phyloP scores from a whole-genome alignment of 2,797 vertebrate genomes.

The Eleutherodactylus coqui region DNA sequence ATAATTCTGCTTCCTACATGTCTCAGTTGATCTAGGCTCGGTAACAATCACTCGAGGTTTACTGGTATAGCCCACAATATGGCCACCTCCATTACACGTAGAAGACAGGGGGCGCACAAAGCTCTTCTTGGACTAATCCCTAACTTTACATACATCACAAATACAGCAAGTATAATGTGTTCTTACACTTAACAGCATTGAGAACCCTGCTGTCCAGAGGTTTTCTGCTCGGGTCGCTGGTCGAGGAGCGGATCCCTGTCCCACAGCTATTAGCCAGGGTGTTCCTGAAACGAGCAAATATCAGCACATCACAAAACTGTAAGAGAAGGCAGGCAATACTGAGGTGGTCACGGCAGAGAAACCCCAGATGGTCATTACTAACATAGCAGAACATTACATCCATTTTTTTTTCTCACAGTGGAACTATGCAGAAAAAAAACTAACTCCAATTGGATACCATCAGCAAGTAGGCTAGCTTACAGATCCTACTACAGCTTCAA shows the following conservation, averaged over 20 bases:
- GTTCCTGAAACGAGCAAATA: slow-evolving; percentile 79
- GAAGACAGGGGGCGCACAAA: background rate
- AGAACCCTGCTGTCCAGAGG: slow-evolving; percentile 98
- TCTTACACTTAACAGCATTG: slow-evolving; percentile 97
- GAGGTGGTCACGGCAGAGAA: too few relatives aligned
- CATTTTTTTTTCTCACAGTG: background rate
- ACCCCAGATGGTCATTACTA: too few relatives aligned
- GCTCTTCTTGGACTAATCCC: background rate
- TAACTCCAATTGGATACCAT: background rate
- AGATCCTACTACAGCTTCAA: background rate
- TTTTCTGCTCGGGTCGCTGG: slow-evolving; percentile 96
- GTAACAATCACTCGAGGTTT: too few relatives aligned
- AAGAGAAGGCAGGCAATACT: background rate
- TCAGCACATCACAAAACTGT: background rate
- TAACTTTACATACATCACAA: background rate
- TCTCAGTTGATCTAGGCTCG: too few relatives aligned
- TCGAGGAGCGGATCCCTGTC: slow-evolving; percentile 97
- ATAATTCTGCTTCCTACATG: background rate
- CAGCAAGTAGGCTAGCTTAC: background rate
- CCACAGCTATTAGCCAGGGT: slow-evolving; percentile 98
- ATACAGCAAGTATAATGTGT: too few relatives aligned
- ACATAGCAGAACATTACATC: too few relatives aligned
- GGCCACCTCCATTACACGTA: background rate
- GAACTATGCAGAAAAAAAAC: background rate
- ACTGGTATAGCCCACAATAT: background rate